Conservation (phyloP, 2,797 vertebrate genomes). For the Ctenosaura bakeri region DNA sequence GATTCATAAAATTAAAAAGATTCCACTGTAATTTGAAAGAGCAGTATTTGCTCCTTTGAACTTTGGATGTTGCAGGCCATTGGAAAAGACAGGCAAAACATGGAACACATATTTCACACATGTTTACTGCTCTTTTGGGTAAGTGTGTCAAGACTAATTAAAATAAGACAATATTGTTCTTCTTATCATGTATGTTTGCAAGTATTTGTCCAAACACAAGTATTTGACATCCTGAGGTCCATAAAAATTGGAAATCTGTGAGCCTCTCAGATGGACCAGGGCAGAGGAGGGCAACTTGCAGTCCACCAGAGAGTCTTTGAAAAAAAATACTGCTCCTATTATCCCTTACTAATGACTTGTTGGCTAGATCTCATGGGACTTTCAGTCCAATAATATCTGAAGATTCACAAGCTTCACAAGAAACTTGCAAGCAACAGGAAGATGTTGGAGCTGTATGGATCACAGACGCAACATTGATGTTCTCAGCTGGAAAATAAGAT, state of each 20-base stretch:
- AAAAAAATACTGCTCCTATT: no score
- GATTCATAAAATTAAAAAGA: not conserved
- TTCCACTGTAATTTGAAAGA: slow-evolving; percentile 9
- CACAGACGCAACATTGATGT: not conserved
- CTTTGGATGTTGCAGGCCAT: not conserved
- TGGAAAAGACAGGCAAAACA: not conserved
- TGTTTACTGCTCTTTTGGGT: not conserved
- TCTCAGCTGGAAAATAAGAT: not conserved
- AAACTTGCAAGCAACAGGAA: not conserved
- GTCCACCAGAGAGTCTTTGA: no score
- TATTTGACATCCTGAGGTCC: not conserved
- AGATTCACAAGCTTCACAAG: not conserved
- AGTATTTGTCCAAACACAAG: not conserved
- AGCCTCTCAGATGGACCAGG: not conserved
- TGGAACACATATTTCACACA: not conserved
- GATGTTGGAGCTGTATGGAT: not conserved
- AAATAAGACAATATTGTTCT: not conserved
- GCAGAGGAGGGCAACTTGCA: not conserved
- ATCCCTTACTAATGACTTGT: no score
- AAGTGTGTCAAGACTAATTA: not conserved
- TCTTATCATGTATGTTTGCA: not conserved
- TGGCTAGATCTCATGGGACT: no score
- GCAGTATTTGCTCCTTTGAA: not conserved
- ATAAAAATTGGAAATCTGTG: not conserved
- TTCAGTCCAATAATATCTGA: no score